Evolutionary conservation across 2,888 invertebrate genomes (phyloP).

Genomic region (Pammene fasciana): DNA sequence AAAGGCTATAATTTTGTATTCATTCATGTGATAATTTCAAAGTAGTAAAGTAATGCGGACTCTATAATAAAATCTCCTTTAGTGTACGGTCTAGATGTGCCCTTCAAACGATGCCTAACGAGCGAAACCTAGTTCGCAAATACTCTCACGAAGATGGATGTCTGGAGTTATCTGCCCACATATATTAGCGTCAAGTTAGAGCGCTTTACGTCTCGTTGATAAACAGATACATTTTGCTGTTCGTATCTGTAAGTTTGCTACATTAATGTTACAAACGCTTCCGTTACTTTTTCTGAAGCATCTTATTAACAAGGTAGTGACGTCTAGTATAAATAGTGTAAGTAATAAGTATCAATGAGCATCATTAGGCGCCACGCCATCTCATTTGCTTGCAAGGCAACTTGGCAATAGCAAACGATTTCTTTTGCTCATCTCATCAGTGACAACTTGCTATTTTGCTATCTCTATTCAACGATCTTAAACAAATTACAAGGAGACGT

Average conservation of each 20-base stretch:
- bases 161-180: constrained; percentile 28
- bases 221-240: constrained; percentile 14
- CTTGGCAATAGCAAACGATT: constrained; percentile 12
- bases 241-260: neutral
- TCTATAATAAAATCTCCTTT: constrained; percentile 24
- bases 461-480: neutral
- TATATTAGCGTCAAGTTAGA: constrained; percentile 37
- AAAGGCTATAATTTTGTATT: constrained; percentile 28
- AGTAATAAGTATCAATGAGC: constrained; percentile 22
- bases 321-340: constrained; percentile 15
- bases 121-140: constrained; percentile 33
- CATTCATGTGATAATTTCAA: constrained; percentile 25
- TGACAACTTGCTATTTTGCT: too few species aligned
- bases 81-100: constrained; percentile 21
- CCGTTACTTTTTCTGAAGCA: constrained; percentile 14
- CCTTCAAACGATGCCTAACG: constrained; percentile 37
- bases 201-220: constrained; percentile 23
- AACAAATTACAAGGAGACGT: neutral
- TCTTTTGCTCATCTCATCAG: constrained; percentile 18
- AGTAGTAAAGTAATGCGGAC: neutral
- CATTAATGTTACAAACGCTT: constrained; percentile 8
- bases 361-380: constrained; percentile 31
- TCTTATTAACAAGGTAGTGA: constrained; percentile 29
- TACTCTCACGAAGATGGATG: constrained; percentile 29
- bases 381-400: constrained; percentile 21